A percentile compares a stretch with the other conserved stretches of the same genome.
Evolutionary conservation across 2,113 vertebrate species (phyloP).

Genomic region (Fulica atra): DNA sequence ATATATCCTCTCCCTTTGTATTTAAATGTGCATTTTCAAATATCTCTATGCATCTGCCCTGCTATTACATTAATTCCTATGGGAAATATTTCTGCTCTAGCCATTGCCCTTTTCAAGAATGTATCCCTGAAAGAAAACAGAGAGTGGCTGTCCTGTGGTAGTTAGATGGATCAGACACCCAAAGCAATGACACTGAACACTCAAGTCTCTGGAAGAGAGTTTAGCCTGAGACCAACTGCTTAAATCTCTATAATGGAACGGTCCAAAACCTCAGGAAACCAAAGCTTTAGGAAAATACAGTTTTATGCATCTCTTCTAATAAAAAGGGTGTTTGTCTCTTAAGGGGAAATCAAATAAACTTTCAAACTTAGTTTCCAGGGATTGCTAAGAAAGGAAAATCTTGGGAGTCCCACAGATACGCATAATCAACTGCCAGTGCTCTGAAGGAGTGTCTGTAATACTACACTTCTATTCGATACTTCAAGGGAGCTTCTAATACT

Average conservation of each 20-base stretch:
- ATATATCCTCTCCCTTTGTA: background rate
- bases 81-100: background rate
- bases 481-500: background rate
- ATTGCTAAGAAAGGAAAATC: background rate
- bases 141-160: background rate
- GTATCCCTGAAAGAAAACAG: background rate
- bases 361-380: background rate
- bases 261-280: background rate
- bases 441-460: background rate
- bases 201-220: background rate
- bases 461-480: background rate
- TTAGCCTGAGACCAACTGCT: background rate
- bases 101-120: background rate
- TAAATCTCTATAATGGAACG: background rate
- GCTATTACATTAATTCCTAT: background rate
- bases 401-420: background rate
- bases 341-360: background rate
- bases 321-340: background rate
- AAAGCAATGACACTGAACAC: background rate
- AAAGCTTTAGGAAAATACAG: background rate
- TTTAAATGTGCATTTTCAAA: background rate
- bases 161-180: background rate
- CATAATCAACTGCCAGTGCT: background rate
- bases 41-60: rapidly evolving
- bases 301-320: background rate